Percentiles rank a stretch among this genome's conserved stretches.
Conservation (phyloP, 2,888 invertebrate genomes). For the Bedellia somnulentella region DNA sequence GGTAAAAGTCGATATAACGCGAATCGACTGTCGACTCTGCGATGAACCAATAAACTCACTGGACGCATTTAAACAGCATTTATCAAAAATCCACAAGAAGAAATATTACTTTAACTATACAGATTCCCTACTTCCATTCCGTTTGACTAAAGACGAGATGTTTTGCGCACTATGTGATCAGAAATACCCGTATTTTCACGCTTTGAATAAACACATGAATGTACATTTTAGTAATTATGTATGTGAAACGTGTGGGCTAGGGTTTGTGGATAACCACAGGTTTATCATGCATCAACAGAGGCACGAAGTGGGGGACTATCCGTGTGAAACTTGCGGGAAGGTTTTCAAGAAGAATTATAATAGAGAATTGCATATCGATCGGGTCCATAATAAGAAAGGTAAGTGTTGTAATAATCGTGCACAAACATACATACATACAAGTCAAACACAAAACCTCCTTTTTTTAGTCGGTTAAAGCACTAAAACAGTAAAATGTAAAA, state of each 20-base stretch:
- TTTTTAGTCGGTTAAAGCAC: no score
- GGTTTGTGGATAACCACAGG: slow-evolving; percentile 17
- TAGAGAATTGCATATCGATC: slow-evolving; percentile 20
- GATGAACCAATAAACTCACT: slow-evolving; percentile 20
- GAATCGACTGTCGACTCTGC: slow-evolving; percentile 41
- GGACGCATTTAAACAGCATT: slow-evolving; percentile 31
- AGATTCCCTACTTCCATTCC: slow-evolving; percentile 34
- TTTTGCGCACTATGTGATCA: neutral
- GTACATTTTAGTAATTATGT: slow-evolving; percentile 21
- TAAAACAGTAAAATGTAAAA: no score
- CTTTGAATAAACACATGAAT: slow-evolving; percentile 20
- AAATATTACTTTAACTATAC: slow-evolving; percentile 32
- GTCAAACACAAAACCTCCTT: no score
- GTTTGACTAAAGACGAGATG: slow-evolving; percentile 18
- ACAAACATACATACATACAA: no score
- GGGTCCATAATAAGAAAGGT: slow-evolving; percentile 38
- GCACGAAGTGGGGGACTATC: slow-evolving; percentile 22
- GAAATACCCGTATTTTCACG: neutral
- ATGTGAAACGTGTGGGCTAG: slow-evolving; percentile 22
- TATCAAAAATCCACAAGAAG: slow-evolving; percentile 28
- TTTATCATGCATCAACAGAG: slow-evolving; percentile 13
- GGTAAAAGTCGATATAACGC: slow-evolving; percentile 36
- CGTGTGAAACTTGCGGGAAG: slow-evolving; percentile 28
- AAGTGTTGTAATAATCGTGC: no score
- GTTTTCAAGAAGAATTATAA: slow-evolving; percentile 34